Evolutionary conservation across 2,113 vertebrate species (phyloP).

Genomic region (Podocnemis expansa): DNA sequence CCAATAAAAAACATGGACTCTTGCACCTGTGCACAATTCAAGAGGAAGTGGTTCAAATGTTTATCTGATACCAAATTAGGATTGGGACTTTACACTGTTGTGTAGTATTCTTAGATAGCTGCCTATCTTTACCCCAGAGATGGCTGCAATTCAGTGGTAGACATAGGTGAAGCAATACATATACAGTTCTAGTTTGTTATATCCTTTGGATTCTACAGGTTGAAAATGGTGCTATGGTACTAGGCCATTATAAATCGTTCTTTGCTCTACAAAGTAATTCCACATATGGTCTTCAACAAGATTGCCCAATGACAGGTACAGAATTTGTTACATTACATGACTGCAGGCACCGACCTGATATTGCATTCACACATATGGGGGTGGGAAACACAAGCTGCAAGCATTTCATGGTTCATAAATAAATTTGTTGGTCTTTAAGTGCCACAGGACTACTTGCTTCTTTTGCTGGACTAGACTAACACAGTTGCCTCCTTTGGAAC

Average conservation of each 20-base stretch:
- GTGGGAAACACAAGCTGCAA: too few relatives aligned
- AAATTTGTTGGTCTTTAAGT: too few relatives aligned
- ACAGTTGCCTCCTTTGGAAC: too few relatives aligned
- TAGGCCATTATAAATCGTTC: not conserved
- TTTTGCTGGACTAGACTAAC: too few relatives aligned
- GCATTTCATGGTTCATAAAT: too few relatives aligned
- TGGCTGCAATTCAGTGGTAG: not conserved
- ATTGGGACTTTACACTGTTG: not conserved
- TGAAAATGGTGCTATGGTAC: not conserved
- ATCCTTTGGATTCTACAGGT: not conserved
- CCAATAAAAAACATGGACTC: not conserved
- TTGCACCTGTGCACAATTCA: not conserved
- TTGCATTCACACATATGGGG: too few relatives aligned
- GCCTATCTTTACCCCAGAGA: not conserved
- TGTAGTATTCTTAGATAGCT: not conserved
- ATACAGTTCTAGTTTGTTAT: not conserved
- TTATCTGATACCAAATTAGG: too few relatives aligned
- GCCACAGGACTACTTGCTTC: too few relatives aligned
- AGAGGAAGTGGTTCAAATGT: not conserved
- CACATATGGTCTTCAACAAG: not conserved
- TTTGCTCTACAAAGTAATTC: not conserved
- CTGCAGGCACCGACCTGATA: too few relatives aligned
- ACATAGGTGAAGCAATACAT: not conserved
- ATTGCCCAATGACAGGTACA: too few relatives aligned
- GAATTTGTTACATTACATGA: too few relatives aligned